Base-by-base conservation (phyloP, 2,797 vertebrate species). In the Dicrostonyx torquatus region DNA sequence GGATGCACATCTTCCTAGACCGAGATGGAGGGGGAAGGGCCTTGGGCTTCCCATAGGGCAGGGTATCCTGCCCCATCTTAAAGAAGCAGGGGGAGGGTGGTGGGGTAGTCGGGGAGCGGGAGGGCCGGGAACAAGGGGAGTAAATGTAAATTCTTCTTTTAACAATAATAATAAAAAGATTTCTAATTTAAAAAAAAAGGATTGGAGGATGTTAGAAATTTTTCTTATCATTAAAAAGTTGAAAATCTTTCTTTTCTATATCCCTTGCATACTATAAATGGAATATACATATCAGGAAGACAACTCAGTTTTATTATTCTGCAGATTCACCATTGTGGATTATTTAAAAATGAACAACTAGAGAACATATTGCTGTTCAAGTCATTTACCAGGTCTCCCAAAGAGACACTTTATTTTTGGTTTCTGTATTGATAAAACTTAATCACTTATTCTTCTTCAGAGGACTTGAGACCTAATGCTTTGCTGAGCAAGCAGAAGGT, bases 231-330 rank as follows among this genome's bases (percentile, higher is more conserved):
- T 29, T 89, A 66, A 95, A 22, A 68, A 82, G 6, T 86, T 87
- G 73, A 87, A 98, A 97, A 79, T 50, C 26, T 87, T 94, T 50
- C 18, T 93, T 91, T n/a, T 79, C 58, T 10, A 87, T 68, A 89
- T 92, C 75, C 68, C 78, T 97, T 73, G 93, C 73, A 58, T 86
- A 97, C 29, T 95, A 94, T 93, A 98, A 98, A 95, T 87, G 95
- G 76, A 97, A 97, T 60, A 96, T 64, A 97, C 83, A 92, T 91
- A 22, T 76, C 89, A 86, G 14, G 64, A 70, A 98, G 85, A 90
- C 97, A 97, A 97, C 48, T 91, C 68, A 86, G 45, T 95, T 97
- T 97, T 95, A 95, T 97, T 97, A 98, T 98, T 93, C 88, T 96
- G 40, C 45, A 95, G 40, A 20, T 95, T 97, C 78, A 94, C 86